Percentiles rank a stretch among this genome's conserved stretches.
Evolutionary conservation across 2,888 invertebrate species (phyloP).

Genomic region (Drosophila peninsularis): DNA sequence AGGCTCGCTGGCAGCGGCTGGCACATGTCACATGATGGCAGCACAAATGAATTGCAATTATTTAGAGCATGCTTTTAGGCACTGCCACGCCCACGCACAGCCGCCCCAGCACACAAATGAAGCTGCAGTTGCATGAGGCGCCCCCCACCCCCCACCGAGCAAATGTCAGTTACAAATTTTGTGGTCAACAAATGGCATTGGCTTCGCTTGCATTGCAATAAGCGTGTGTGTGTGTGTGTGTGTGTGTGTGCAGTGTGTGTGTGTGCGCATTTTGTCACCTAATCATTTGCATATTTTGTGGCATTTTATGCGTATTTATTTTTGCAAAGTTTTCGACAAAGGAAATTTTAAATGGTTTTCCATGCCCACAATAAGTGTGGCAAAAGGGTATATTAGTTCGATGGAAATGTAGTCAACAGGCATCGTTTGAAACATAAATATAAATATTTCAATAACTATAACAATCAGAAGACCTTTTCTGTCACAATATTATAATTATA

Average conservation of each 20-base stretch:
- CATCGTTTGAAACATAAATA: too few relatives aligned
- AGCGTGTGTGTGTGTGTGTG: constrained; percentile 1
- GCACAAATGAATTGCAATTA: constrained; percentile 74
- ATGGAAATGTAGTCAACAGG: too few relatives aligned
- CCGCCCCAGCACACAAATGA: constrained; percentile 1
- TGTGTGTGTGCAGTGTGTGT: neutral
- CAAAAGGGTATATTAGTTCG: neutral
- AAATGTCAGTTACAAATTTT: constrained; percentile 50
- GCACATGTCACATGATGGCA: constrained; percentile 52
- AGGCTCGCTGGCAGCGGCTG: neutral
- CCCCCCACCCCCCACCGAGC: neutral
- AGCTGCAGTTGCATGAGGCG: constrained; percentile 7
- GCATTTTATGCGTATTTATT: constrained; percentile 29
- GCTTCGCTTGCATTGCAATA: constrained; percentile 31
- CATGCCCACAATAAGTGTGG: neutral
- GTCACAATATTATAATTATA: too few relatives aligned
- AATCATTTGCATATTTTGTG: constrained; percentile 67
- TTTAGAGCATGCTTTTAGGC: constrained; percentile 72
- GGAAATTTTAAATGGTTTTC: constrained; percentile 5
- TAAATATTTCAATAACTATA: too few relatives aligned
- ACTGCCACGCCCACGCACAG: neutral
- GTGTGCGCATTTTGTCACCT: constrained; percentile 54
- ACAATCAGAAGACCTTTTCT: too few relatives aligned
- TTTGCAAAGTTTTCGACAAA: constrained; percentile 9
- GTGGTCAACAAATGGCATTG: constrained; percentile 60